Base-by-base conservation (phyloP, 2,113 vertebrate species). In the Geococcyx californianus region DNA sequence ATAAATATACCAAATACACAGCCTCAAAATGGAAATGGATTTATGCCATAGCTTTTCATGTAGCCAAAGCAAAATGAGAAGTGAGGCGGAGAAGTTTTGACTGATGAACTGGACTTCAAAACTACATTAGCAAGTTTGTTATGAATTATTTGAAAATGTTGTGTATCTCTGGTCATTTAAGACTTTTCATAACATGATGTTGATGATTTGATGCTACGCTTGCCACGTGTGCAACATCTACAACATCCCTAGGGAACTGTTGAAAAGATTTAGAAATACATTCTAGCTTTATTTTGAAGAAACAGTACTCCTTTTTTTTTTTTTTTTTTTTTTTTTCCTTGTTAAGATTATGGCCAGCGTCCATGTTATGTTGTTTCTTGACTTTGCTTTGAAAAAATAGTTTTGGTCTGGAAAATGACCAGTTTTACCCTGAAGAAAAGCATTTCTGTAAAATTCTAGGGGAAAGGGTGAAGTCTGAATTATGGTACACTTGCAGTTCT, bases 321-420 rank as follows among this genome's bases (percentile, higher is more conserved):
- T 21, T 51, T 51, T 51, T 51, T 28, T 28, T 55, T 21, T 51
- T 51, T 51, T 51, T 28, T 28, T 52, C 21, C 40, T 21, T 68
- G 13, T 84, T 62, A 81, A 74, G 15, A 34, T 84, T 89, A 44
- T 63, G 60, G 47, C 34, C 31, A 55, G 19, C 24, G 59, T 90
- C 47, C 34, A 63, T 47, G 55, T 89, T 93, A 72, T 47, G 20
- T 34, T 42, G 33, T 77, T 95, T 79, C 55, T 89, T 89, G 60
- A 75, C 75, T 90, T 91, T 66, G 28, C 62, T 90, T 94, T 84
- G 63, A 86, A 90, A 96, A 91, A 77, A 40, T 83, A 64, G 26
- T 87, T 96, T 89, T 89, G 81, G 84, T 70, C 81, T 94, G 87
- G 75, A 94, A 94, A 90, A 80, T 49, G n/a, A 91, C 54, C 84